Base-by-base conservation (phyloP, 1,140 invertebrate species). In the Pseudomyrmex cubaensis region DNA sequence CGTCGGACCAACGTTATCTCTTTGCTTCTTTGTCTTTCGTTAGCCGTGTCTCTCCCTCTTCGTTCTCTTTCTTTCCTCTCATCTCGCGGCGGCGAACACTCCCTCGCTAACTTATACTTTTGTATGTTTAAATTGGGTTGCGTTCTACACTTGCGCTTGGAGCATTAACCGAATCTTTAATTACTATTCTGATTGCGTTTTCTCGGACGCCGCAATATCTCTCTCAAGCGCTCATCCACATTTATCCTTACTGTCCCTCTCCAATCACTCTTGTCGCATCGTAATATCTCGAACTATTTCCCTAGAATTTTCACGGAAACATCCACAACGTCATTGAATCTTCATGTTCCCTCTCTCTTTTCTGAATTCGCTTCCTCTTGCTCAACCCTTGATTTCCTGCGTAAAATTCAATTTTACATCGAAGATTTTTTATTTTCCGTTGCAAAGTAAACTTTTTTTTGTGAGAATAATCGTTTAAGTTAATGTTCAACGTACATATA, bases 181-280 rank as follows among this genome's bases (percentile, higher is more conserved):
- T 92, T 93, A 92, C 90, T 92, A 92, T 92, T 92, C 89, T 90
- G 91, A 93, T 92, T 92, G 91, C 90, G 85, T 91, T 91, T 82
- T 78, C 52, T 62, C 73, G 80, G 46, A 48, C 78, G 61, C 17
- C 20, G 46, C 62, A 82, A 89, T 89, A 89, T 89, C 87, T 86
- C 87, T 86, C 67, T 72, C 72, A 48, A 57, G 46, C 74, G 59
- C 22, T 70, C 52, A 17, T 48, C 66, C 54, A 59, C 20, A 64
- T 57, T 35, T 54, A 63, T 76, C 75, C 74, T 62, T 75, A 22
- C 61, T 54, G 46, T 46, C 10, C 59, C 48, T 20, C 25, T 7
- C 10, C 17, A 12, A 17, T 13, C 48, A n/a, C 17, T 20, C 12
- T 25, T 15, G 35, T 48, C 56, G 75, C 64, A 86, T 48, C 57